Base-by-base conservation (phyloP, 2,888 invertebrate genomes). In the Zaprionus bogoriensis region DNA sequence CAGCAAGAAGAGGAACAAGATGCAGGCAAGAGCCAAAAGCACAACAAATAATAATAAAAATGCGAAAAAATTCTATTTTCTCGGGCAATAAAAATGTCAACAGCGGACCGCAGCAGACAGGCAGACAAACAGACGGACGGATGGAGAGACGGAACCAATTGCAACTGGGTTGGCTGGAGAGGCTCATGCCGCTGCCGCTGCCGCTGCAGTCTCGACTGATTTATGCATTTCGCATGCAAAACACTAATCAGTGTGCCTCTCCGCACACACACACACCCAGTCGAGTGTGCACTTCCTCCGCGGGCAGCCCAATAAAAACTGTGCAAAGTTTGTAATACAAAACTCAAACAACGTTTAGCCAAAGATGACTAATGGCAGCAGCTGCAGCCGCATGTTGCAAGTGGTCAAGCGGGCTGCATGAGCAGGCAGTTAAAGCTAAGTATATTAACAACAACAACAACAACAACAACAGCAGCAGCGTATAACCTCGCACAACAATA, bases 71-170 rank as follows among this genome's bases (percentile, higher is more conserved):
- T 77, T 82, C 78, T 83, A 83, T 83, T 83, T 83, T 82, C 85
- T 85, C 71, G 67, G 75, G 79, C 85, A 85, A 83, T 83, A 83
- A 83, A 83, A 83, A 82, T 83, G 82, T 83, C 82, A 83, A 83
- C 85, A 77, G 47, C 60, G 66, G n/a, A n/a, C n/a, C 63, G 44
- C n/a, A n/a, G 30, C 30, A 32, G 30, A 30, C 14, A 36, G 27
- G 10, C 27, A 27, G 27, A 7, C 27, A 2, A 3, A 27, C 7
- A 27, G 7, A 10, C 10, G 10, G 79, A 69, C 73, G 57, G 69
- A 69, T 44, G 19, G 54, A 27, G 67, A 62, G 66, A 65, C 57
- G 46, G 54, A 69, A 50, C 62, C 59, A 82, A 68, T 66, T 78
- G 79, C 69, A 69, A 48, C 52, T 39, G 57, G 41, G 52, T 51